Evolutionary conservation across 2,797 vertebrate species (phyloP).

Genomic region (Helicolenus hilgendorfi): DNA sequence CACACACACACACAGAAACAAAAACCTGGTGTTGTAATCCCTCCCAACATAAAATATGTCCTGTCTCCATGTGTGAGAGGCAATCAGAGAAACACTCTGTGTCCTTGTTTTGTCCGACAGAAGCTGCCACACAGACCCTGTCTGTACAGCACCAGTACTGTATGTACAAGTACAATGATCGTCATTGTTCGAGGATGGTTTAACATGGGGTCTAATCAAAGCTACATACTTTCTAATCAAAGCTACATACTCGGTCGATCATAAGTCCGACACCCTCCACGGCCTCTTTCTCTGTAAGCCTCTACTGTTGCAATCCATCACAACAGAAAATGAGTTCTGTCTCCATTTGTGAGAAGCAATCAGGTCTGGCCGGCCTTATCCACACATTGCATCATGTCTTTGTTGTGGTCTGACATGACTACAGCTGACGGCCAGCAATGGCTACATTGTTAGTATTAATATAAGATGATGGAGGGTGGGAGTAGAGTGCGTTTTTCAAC

Average conservation of each 20-base stretch:
- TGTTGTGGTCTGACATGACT: slow-evolving; percentile 34
- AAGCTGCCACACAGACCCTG: not conserved
- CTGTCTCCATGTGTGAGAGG: slow-evolving; percentile 19
- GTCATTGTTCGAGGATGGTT: not conserved
- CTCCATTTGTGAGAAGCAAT: slow-evolving; percentile 30
- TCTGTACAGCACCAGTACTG: not conserved
- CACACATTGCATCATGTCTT: slow-evolving; percentile 49
- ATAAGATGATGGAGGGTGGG: not conserved
- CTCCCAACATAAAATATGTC: slow-evolving; percentile 33
- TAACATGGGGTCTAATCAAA: not conserved
- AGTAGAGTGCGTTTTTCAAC: not conserved
- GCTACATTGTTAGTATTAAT: not conserved
- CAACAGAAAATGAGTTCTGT: slow-evolving; percentile 17
- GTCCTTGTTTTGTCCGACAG: not conserved
- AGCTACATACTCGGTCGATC: not conserved
- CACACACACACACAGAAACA: not conserved
- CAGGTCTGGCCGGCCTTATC: slow-evolving; percentile 12
- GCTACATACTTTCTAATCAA: not conserved
- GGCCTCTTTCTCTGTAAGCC: not conserved
- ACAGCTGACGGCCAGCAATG: not conserved
- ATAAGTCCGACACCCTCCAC: not conserved
- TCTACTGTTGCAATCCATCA: not conserved
- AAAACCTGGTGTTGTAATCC: slow-evolving; percentile 15
- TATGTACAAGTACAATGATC: not conserved
- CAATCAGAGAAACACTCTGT: slow-evolving; percentile 12